Base-by-base conservation (phyloP, 2,113 vertebrate species). In the Grammomys surdaster region DNA sequence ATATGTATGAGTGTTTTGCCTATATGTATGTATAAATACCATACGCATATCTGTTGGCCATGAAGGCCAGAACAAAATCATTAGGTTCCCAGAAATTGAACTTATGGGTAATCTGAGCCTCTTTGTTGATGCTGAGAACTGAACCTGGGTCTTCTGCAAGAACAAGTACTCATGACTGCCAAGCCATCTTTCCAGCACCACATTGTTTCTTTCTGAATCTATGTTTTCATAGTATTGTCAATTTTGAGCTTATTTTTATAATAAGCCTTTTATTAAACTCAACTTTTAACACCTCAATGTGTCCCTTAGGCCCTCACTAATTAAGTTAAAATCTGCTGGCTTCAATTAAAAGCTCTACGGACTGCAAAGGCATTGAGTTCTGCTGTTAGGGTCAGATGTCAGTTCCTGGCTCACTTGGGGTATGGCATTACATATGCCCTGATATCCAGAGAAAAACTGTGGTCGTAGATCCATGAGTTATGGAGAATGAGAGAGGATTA, bases 201-300 rank as follows among this genome's bases (percentile, higher is more conserved):
- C 77, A 86, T 46, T 77, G 1, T 36, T 94, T 91, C 7, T 88
- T 89, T 85, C n/a, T 88, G 56, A 43, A 58, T 67, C 48, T 80
- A 9, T 54, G 60, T 86, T 80, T 95, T 89, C 19, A 51, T 84
- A 58, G 88, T 77, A 22, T 24, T 54, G 36, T 51, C 46, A 92
- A 33, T 88, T 96, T 63, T 95, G 65, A 95, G 88, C 14, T 84
- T 65, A 90, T 56, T 92, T 87, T 95, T 87, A 20, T 70, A 73
- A 75, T 69, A 40, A 89, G 67, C 54, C 78, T 89, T 43, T n/a
- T 72, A 58, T 40, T 73, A 72, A 89, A 65, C 33, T 67, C 36
- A 86, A 75, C 54, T 89, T 77, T 51, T 0, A 72, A 58, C 5
- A 91, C 14, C 56, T 88, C 17, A 12, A 14, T n/a, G 9, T 93